These are phyloP conservation scores for Ceriagrion tenellum DNA, from an alignment of 2,888 invertebrate genomes.

Conservation along the genomic window DNA sequence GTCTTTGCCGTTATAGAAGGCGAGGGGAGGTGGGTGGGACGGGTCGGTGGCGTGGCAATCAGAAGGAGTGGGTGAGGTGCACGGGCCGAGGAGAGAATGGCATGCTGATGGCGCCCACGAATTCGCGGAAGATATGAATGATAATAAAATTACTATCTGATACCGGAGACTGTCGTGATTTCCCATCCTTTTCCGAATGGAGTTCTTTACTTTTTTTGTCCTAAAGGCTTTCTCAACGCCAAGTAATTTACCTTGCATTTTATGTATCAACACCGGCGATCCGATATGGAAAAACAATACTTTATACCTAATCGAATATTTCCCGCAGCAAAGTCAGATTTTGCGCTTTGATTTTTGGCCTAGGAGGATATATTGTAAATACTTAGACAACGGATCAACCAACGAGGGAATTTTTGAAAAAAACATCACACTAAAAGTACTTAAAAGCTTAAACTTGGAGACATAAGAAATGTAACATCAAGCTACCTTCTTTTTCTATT, in stretches of 20 bases:
- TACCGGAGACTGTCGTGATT: background rate
- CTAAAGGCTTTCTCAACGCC: background rate
- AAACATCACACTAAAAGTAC: too few relatives aligned
- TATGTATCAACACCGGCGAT: background rate
- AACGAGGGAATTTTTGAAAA: too few relatives aligned
- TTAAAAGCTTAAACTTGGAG: too few relatives aligned
- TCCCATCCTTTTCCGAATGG: background rate
- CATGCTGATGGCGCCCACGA: background rate
- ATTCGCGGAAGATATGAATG: too few relatives aligned
- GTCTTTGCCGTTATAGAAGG: slow-evolving; percentile 29
- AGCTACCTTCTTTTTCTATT: too few relatives aligned
- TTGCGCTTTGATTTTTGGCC: too few relatives aligned
- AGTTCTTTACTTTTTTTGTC: background rate
- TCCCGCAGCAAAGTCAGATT: too few relatives aligned
- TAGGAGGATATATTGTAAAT: too few relatives aligned
- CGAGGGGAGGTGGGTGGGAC: too few relatives aligned
- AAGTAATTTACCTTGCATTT: background rate
- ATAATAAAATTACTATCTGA: background rate
- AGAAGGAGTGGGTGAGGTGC: background rate
- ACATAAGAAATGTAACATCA: too few relatives aligned
- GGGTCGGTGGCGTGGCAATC: background rate
- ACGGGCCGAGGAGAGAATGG: background rate
- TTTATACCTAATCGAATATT: background rate
- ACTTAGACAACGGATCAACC: too few relatives aligned
- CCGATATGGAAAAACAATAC: background rate